Conservation (phyloP, 1,140 invertebrate species). For the roundworm (Caenorhabditis elegans) region DNA sequence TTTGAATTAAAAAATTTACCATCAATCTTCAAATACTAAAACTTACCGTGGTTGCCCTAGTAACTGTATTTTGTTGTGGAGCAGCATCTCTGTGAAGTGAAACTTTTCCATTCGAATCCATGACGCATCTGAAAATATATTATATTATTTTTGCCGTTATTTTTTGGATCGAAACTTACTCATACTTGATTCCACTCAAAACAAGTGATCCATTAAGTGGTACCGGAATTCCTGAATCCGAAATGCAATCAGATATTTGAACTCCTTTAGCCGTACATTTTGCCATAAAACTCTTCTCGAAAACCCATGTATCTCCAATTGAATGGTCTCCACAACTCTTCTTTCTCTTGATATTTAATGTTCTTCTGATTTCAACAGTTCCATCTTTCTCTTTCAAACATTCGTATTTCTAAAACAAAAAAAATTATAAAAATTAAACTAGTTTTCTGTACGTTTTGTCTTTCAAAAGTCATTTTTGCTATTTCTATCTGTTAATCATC, state of each 20-base stretch:
- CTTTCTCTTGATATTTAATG: conserved; percentile 29
- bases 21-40: neutral
- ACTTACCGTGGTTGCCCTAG: conserved; percentile 19
- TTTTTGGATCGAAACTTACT: neutral
- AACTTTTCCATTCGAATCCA: conserved; percentile 16
- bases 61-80: conserved; percentile 6
- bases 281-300: conserved; percentile 42
- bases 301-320: conserved; percentile 40
- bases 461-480: neutral
- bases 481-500: neutral
- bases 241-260: conserved; percentile 37
- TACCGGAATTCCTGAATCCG: conserved; percentile 43
- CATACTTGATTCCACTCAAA: conserved; percentile 37
- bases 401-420: conserved; percentile 43
- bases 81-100: conserved; percentile 28
- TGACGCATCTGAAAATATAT: conserved; percentile 9
- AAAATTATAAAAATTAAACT: too few relatives aligned
- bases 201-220: conserved; percentile 20
- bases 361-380: conserved; percentile 41
- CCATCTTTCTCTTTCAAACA: conserved; percentile 37
- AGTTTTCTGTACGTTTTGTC: neutral
- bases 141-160: too few relatives aligned
- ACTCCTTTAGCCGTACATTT: conserved; percentile 39
- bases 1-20: too few relatives aligned
- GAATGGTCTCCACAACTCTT: conserved; percentile 43